A percentile compares a stretch with the other conserved stretches of the same genome.
These are phyloP conservation scores for Orussus abietinus DNA, from an alignment of 1,140 invertebrate species.

Conservation along the genomic window DNA sequence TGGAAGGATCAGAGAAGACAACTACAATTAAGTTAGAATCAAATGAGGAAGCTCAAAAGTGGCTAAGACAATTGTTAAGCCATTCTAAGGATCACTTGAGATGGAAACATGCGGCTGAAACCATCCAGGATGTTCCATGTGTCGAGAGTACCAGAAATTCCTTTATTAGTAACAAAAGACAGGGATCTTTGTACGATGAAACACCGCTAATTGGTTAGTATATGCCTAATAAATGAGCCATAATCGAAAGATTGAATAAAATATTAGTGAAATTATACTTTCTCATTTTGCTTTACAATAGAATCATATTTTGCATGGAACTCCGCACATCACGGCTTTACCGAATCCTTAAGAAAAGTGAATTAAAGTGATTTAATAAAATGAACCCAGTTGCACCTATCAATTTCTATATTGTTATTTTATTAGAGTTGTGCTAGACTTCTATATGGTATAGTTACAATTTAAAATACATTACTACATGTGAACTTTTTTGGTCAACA, in stretches of 20 bases:
- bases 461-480: not conserved
- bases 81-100: slow-evolving; percentile 55
- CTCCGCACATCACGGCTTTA: too few species aligned
- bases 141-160: slow-evolving; percentile 51
- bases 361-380: too few species aligned
- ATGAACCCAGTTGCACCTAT: too few species aligned
- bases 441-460: not conserved
- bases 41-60: slow-evolving; percentile 49
- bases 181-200: slow-evolving; percentile 61
- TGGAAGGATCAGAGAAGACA: slow-evolving; percentile 40
- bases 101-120: slow-evolving; percentile 64
- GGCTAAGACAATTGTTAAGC: slow-evolving; percentile 48
- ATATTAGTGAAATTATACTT: too few species aligned
- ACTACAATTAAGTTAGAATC: slow-evolving; percentile 41
- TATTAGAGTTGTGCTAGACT: too few species aligned
- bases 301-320: too few species aligned
- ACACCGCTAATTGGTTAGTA: slow-evolving; percentile 57
- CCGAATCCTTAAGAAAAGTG: too few species aligned
- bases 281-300: too few species aligned
- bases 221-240: too few species aligned
- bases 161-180: slow-evolving; percentile 50
- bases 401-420: too few species aligned
- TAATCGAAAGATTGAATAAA: not conserved
- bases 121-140: slow-evolving; percentile 58
- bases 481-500: slow-evolving; percentile 19